Percentiles rank a stretch among this genome's conserved stretches.
These are phyloP conservation scores for Zalophus californianus DNA, from an alignment of 2,797 vertebrate genomes.

Conservation along the genomic window DNA sequence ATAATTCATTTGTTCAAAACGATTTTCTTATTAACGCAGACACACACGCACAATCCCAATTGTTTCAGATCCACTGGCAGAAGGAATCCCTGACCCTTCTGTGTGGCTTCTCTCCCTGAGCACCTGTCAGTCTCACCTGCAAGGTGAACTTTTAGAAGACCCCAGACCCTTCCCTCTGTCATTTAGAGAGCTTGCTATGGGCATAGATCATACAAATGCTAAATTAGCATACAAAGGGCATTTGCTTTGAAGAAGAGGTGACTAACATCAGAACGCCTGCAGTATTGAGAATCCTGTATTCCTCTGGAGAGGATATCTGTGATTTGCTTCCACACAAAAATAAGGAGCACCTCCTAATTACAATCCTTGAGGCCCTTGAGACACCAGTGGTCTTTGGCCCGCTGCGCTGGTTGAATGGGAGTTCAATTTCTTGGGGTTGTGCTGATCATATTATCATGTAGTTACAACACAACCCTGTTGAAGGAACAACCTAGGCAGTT, in stretches of 20 bases:
- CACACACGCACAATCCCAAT: not conserved
- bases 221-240: not conserved
- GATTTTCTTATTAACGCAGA: not conserved
- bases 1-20: constrained; percentile 2
- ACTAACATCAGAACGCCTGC: not conserved
- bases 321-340: constrained; percentile 3
- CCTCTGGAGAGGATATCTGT: constrained; percentile 18
- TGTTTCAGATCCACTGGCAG: not conserved
- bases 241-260: not conserved
- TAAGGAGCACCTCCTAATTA: not conserved
- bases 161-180: not conserved
- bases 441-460: not conserved
- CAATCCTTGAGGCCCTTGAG: rapidly evolving
- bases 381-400: not conserved
- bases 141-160: not conserved
- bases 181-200: not conserved
- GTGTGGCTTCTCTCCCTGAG: not conserved
- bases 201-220: not conserved
- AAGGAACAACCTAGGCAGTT: not conserved
- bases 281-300: not conserved
- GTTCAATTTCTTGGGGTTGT: not conserved
- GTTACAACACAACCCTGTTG: not conserved
- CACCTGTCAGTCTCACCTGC: not conserved
- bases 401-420: not conserved
- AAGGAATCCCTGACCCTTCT: not conserved